Conservation (phyloP, 2,113 vertebrate species). For the Picathartes gymnocephalus region DNA sequence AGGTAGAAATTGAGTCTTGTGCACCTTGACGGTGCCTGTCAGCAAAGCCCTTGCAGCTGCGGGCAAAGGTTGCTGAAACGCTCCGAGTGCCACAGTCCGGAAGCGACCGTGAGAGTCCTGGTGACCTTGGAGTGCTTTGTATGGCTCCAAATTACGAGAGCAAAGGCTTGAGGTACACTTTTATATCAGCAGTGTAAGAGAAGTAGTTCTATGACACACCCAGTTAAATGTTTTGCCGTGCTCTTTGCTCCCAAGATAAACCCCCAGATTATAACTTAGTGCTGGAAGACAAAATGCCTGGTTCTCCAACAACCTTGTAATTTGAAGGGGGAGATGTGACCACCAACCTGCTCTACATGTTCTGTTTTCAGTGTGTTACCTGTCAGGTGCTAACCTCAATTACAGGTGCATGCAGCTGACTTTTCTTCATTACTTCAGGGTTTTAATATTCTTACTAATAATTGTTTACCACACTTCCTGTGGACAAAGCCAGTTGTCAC, state of each 20-base stretch:
- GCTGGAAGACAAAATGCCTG: background rate
- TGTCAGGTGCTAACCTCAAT: background rate
- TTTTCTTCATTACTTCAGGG: background rate
- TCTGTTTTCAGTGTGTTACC: background rate
- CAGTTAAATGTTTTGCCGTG: background rate
- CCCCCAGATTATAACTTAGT: background rate
- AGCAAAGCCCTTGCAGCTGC: background rate
- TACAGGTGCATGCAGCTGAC: background rate
- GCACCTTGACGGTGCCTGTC: rapidly evolving
- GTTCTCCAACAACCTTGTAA: background rate
- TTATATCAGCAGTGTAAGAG: background rate
- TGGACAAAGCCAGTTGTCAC: background rate
- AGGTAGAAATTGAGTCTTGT: background rate
- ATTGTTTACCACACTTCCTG: background rate
- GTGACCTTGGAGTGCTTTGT: background rate
- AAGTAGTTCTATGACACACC: background rate
- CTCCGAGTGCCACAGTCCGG: background rate
- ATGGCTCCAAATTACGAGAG: background rate
- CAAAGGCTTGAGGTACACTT: background rate
- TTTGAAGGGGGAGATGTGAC: background rate
- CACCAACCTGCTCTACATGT: background rate
- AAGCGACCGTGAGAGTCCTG: background rate
- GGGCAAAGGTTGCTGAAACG: background rate
- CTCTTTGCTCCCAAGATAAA: background rate
- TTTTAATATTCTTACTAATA: background rate